A percentile compares a stretch with the other conserved stretches of the same genome.
phyloP scores from a whole-genome alignment of 2,113 vertebrate genomes.

The Podarcis cretensis region DNA sequence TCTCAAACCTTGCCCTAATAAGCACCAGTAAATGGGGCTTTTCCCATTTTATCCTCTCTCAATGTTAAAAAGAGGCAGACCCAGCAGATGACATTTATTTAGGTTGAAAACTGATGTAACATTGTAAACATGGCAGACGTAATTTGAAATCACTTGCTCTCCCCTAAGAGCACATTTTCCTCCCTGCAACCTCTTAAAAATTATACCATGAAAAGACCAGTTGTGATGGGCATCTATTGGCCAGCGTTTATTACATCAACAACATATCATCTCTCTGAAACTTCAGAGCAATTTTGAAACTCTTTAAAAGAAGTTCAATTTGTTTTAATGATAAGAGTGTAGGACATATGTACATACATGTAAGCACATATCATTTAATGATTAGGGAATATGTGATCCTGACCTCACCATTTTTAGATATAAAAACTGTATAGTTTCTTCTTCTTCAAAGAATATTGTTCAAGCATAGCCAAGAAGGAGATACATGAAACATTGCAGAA shows the following conservation, averaged over 20 bases:
- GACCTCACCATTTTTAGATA: neutral
- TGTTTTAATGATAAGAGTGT: neutral
- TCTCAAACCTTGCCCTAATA: neutral
- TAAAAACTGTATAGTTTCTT: neutral
- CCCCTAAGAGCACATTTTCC: neutral
- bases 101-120: neutral
- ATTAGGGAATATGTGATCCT: neutral
- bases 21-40: neutral
- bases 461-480: neutral
- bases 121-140: neutral
- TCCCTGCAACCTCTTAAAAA: neutral
- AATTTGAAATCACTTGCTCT: neutral
- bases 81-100: neutral
- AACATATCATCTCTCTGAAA: too few species aligned
- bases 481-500: neutral
- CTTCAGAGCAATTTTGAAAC: neutral
- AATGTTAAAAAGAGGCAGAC: neutral
- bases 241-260: neutral
- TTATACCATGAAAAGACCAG: neutral
- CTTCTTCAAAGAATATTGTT: neutral
- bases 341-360: neutral
- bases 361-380: neutral
- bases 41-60: too few species aligned
- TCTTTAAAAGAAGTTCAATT: neutral
- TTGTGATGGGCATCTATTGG: neutral